A percentile compares a stretch with the other conserved stretches of the same genome.
Conservation (phyloP, 64 coral and sea anemone genomes). For the Anthopleura sola region DNA sequence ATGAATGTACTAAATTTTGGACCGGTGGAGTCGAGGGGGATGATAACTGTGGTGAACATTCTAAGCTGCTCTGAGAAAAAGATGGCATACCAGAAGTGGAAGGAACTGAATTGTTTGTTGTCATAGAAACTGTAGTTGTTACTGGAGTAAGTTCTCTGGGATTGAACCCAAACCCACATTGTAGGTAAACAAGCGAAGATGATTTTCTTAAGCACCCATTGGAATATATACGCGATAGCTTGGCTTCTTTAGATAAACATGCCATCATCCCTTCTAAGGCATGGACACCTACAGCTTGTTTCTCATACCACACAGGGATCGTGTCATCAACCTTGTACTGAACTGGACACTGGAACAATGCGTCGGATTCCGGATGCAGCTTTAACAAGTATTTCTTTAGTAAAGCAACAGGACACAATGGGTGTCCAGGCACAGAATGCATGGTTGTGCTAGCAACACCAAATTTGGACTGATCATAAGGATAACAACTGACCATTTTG, state of each 20-base stretch:
- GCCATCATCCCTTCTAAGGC: constrained; percentile 85
- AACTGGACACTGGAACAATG: constrained; percentile 67
- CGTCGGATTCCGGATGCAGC: constrained; percentile 65
- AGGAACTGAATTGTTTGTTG: background rate
- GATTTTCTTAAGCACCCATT: constrained; percentile 68
- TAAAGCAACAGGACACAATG: constrained; percentile 64
- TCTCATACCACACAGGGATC: constrained; percentile 75
- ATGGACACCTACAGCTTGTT: constrained; percentile 73
- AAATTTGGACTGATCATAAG: background rate
- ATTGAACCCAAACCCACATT: constrained; percentile 15
- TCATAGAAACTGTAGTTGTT: background rate
- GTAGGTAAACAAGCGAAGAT: constrained; percentile 9
- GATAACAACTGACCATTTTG: background rate
- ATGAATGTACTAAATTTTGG: constrained; percentile 4
- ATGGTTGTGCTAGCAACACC: background rate
- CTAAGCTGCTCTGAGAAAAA: background rate
- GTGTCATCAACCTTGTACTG: constrained; percentile 60
- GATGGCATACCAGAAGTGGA: background rate
- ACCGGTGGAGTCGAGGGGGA: background rate
- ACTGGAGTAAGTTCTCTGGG: background rate
- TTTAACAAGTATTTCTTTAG: constrained; percentile 80
- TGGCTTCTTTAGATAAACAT: constrained; percentile 68
- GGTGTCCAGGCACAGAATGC: constrained; percentile 55
- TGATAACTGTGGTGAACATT: background rate
- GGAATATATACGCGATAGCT: constrained; percentile 71